Evolutionary conservation across 2,888 invertebrate genomes (phyloP).

Genomic region (Imbricaverruca yamaguchii): DNA sequence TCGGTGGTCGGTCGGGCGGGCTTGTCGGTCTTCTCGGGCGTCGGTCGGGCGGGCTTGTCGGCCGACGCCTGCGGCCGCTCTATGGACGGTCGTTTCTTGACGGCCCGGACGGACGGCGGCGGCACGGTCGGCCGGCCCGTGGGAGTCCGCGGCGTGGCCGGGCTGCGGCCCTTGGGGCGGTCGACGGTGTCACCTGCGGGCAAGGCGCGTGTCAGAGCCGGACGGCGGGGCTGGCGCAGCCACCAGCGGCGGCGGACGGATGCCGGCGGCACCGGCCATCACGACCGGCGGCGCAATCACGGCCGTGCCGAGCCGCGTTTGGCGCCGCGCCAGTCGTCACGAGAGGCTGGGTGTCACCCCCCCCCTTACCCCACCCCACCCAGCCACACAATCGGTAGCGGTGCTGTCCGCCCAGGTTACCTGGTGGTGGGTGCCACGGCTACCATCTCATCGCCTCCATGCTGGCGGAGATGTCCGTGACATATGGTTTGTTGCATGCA

Average conservation of each 20-base stretch:
- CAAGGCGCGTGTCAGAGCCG: neutral
- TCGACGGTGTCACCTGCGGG: neutral
- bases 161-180: constrained; percentile 3
- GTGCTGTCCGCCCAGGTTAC: too few species aligned
- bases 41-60: neutral
- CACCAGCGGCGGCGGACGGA: too few species aligned
- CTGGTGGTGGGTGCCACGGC: too few species aligned
- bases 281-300: too few species aligned
- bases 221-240: neutral
- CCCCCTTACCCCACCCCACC: neutral
- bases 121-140: neutral
- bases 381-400: too few species aligned
- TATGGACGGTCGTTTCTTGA: neutral
- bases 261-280: too few species aligned
- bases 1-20: neutral
- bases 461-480: too few species aligned
- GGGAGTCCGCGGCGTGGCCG: constrained; percentile 10
- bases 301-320: neutral
- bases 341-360: neutral
- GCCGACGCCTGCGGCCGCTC: neutral
- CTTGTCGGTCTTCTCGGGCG: neutral
- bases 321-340: neutral
- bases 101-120: neutral
- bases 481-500: too few species aligned
- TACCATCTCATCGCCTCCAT: too few species aligned